phyloP scores from a whole-genome alignment of 2,113 vertebrate species.

The Ammodytes dubius region DNA sequence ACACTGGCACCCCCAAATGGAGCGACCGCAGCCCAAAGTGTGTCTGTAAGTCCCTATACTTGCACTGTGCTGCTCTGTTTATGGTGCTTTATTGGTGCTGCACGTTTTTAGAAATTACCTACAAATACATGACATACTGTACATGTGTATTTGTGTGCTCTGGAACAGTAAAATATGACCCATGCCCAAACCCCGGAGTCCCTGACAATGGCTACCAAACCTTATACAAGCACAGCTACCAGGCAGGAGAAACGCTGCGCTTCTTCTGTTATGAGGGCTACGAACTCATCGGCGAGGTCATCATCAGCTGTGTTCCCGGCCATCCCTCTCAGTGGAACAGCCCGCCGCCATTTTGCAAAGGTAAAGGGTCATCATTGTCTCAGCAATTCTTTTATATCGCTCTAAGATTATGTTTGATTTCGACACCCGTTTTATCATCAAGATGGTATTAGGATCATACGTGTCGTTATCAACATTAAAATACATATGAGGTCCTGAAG shows the following conservation, averaged over 20 bases:
- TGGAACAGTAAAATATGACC: constrained; percentile 93
- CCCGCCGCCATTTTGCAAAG: constrained; percentile 94
- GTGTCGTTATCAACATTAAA: neutral
- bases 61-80: neutral
- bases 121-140: neutral
- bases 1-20: constrained; percentile 93
- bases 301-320: constrained; percentile 91
- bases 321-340: constrained; percentile 95
- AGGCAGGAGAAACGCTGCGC: constrained; percentile 92
- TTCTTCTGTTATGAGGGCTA: constrained; percentile 96
- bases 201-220: constrained; percentile 95
- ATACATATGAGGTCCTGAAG: neutral
- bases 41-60: constrained; percentile 87
- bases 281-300: constrained; percentile 93
- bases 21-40: constrained; percentile 94
- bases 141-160: constrained; percentile 1
- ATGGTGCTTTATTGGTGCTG: neutral
- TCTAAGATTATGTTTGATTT: neutral
- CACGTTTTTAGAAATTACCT: neutral
- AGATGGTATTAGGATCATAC: neutral
- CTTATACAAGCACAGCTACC: constrained; percentile 93
- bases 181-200: constrained; percentile 92
- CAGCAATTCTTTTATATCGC: neutral
- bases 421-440: neutral
- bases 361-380: constrained; percentile 68